Conservation (phyloP, 2,888 invertebrate species). For the Rosalia funebris region DNA sequence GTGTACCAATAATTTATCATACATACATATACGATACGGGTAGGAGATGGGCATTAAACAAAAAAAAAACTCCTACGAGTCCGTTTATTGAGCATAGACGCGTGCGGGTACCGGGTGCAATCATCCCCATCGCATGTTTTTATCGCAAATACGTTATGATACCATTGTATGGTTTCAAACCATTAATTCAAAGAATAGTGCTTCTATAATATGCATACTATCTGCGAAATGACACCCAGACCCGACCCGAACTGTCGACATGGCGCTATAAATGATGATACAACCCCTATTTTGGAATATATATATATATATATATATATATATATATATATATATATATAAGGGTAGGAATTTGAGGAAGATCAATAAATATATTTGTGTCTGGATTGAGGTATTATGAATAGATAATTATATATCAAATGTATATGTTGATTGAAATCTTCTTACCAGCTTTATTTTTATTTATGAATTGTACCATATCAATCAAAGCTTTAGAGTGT, state of each 20-base stretch:
- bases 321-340: no score
- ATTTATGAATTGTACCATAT: no score
- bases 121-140: background rate
- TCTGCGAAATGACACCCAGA: background rate
- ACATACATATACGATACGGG: background rate
- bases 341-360: no score
- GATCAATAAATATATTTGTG: no score
- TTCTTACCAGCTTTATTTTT: no score
- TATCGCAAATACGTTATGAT: background rate
- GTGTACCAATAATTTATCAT: no score
- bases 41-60: background rate
- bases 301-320: no score
- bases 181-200: background rate
- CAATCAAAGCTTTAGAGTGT: no score
- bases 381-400: no score
- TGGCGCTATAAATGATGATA: background rate
- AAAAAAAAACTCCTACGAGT: background rate
- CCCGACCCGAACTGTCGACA: background rate
- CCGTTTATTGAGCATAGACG: background rate
- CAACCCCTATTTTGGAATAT: no score
- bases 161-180: background rate
- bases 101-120: background rate
- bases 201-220: background rate
- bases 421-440: no score
- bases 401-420: no score